phyloP scores from a whole-genome alignment of 2,113 vertebrate genomes.

The Tiliqua scincoides region DNA sequence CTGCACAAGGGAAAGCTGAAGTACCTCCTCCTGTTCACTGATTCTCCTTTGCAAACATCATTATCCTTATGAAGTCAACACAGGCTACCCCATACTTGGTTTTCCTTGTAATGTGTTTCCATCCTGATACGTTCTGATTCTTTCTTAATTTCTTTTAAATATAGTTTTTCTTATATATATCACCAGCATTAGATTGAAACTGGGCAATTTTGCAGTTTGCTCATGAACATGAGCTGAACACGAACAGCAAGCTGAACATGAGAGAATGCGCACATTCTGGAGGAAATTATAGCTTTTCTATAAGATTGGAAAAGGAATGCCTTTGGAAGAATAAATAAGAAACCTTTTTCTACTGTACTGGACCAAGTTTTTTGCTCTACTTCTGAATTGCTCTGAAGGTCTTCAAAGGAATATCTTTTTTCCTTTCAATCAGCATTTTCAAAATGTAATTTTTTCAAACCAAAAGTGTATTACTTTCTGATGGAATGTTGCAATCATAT shows the following conservation, averaged over 20 bases:
- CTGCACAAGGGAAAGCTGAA: neutral
- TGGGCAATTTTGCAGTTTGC: neutral
- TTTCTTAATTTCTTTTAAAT: neutral
- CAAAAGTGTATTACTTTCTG: neutral
- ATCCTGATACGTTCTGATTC: neutral
- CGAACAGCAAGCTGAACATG: neutral
- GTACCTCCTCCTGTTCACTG: neutral
- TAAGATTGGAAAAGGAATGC: neutral
- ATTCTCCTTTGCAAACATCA: neutral
- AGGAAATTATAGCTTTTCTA: neutral
- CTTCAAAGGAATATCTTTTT: conserved; percentile 24
- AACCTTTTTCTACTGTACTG: neutral
- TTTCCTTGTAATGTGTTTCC: too few relatives aligned
- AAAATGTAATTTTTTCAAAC: neutral
- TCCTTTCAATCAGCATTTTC: conserved; percentile 12
- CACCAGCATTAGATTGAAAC: neutral
- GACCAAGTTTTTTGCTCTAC: neutral
- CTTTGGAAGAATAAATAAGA: neutral
- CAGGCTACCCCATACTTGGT: too few relatives aligned
- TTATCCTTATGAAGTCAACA: too few relatives aligned
- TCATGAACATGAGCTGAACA: neutral
- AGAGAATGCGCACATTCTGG: neutral
- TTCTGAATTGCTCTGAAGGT: conserved; percentile 17
- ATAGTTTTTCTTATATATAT: neutral
- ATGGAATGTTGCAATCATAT: neutral